phyloP scores from a whole-genome alignment of 2,888 invertebrate genomes.

The Drosophila fungiperda region DNA sequence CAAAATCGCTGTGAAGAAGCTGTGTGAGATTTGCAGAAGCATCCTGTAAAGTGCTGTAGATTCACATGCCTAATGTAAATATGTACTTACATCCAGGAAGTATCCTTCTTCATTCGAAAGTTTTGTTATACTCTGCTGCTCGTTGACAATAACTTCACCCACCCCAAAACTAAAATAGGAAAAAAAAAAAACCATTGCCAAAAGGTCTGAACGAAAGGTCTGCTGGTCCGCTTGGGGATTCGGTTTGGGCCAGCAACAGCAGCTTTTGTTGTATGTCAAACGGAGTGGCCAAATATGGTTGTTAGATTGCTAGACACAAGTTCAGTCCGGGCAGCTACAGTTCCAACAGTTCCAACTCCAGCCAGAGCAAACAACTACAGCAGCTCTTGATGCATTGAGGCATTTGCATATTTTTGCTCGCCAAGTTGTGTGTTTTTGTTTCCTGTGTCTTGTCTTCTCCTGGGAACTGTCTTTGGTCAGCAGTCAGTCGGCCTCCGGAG shows the following conservation, averaged over 20 bases:
- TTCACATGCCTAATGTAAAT: not conserved
- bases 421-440: conserved; percentile 58
- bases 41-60: not conserved
- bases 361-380: conserved; percentile 6
- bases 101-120: conserved; percentile 8
- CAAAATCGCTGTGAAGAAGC: not conserved
- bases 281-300: conserved; percentile 79
- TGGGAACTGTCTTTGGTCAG: conserved; percentile 73
- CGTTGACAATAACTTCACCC: conserved; percentile 43
- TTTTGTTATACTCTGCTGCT: conserved; percentile 39
- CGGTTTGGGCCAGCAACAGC: conserved; percentile 23
- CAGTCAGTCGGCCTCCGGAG: conserved; percentile 45
- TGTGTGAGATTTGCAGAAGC: not conserved
- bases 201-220: conserved; percentile 21
- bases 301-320: conserved; percentile 67
- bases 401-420: conserved; percentile 63
- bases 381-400: conserved; percentile 20
- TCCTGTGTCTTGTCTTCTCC: conserved; percentile 61
- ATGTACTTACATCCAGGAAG: not conserved
- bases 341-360: conserved; percentile 8
- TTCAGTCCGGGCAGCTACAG: conserved; percentile 10
- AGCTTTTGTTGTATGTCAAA: conserved; percentile 76
- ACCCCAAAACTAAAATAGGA: not conserved
- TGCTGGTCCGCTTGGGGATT: conserved; percentile 40
- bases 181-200: conserved; percentile 13